Base-by-base conservation (phyloP, 2,113 vertebrate genomes). In the Gavia stellata region DNA sequence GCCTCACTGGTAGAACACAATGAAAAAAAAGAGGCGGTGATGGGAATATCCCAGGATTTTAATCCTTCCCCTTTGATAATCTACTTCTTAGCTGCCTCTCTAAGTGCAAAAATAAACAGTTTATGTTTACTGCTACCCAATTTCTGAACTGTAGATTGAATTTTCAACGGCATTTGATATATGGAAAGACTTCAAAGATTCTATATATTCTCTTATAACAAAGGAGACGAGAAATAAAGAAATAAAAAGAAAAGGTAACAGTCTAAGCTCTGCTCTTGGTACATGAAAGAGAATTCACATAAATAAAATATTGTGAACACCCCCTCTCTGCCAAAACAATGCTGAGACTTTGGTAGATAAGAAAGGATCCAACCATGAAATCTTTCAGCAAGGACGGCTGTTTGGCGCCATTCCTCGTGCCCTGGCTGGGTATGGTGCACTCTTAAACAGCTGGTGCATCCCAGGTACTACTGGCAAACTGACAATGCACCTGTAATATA, bases 361-460 rank as follows among this genome's bases (percentile, higher is more conserved):
- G 29, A 62, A 7, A n/a, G 15, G 52, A 62, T 77, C 34, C 40
- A 40, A 38, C 31, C 4, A 7, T 7, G 24, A 55, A 38, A 40
- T 14, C 47, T 68, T 77, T 11, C 34, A 77, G 26, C 55, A 62
- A 9, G 0, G 7, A 3, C 0, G 10, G 5, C 52, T 58, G 26
- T 42, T 81, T 28, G 68, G 36, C 0, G 0, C 21, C 0, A 1
- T 59, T 36, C 17, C 28, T 67, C 1, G 0, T 23, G 38, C 38
- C 55, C 9, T 45, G 47, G 23, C 28, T 53, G 63, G 9, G 7
- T 61, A 36, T 33, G 44, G 17, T 45, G 34, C 7, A 2, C 40
- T 45, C 47, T 53, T 36, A 17, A 55, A 28, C 14, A 80, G 38
- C 34, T 40, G 14, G 6, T 47, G 12, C 67, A 59, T n/a, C 25